Percentiles rank a stretch among this genome's conserved stretches.
Conservation (phyloP, 2,888 invertebrate species). For the Dasypogon diadema region DNA sequence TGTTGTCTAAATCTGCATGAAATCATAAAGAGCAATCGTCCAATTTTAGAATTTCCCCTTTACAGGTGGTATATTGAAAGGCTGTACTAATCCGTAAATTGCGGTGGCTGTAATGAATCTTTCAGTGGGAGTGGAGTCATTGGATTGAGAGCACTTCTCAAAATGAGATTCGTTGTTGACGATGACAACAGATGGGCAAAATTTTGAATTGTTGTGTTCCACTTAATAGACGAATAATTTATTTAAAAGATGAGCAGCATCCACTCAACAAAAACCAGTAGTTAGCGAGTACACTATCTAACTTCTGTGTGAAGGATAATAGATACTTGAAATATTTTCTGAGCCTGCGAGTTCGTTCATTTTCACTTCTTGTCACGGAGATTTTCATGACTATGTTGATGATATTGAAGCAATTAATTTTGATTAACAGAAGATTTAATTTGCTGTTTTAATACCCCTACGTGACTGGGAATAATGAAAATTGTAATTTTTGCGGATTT, state of each 20-base stretch:
- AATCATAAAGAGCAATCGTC: conserved; percentile 26
- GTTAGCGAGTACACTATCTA: background rate
- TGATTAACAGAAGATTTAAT: conserved; percentile 35
- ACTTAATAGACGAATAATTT: conserved; percentile 31
- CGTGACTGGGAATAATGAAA: conserved; percentile 27
- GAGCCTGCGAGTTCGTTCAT: background rate
- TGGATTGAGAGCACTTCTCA: conserved; percentile 49
- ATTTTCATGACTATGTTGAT: background rate
- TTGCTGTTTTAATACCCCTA: conserved; percentile 13
- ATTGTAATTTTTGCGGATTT: conserved; percentile 12
- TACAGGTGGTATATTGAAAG: background rate
- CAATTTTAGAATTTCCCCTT: conserved; percentile 28
- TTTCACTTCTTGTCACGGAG: background rate
- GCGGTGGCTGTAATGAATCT: conserved; percentile 37
- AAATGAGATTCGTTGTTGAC: conserved; percentile 3
- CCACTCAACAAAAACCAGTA: conserved; percentile 9
- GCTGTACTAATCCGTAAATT: conserved; percentile 14
- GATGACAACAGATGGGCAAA: conserved; percentile 44
- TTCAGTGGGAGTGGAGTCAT: conserved; percentile 46
- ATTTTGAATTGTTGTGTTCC: conserved; percentile 5
- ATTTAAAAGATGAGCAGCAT: conserved; percentile 39
- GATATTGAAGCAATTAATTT: conserved; percentile 10
- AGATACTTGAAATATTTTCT: background rate
- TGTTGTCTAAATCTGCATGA: conserved; percentile 22
- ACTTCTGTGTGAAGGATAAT: background rate